Percentiles rank a stretch among this genome's conserved stretches.
Conservation (phyloP, 2,797 vertebrate species). For the Silurus lanzhouensis region DNA sequence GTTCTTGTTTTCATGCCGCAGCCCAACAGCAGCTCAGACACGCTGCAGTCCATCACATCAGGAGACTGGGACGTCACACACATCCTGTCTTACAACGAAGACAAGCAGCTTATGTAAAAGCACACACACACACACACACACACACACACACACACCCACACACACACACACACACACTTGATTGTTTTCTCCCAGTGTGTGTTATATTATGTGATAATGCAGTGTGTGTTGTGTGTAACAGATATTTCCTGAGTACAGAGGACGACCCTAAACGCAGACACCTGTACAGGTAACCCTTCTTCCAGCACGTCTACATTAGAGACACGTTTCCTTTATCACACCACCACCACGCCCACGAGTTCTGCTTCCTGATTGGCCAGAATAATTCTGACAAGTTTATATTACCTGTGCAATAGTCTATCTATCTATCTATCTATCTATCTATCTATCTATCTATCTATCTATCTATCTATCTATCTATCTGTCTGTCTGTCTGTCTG, state of each 20-base stretch:
- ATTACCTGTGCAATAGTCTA: no score
- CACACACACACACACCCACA: constrained; percentile 4
- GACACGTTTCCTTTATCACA: no score
- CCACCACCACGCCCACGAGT: no score
- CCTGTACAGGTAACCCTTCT: constrained; percentile 86
- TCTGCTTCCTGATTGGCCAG: no score
- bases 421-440: no score
- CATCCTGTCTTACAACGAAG: constrained; percentile 91
- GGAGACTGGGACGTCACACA: constrained; percentile 97
- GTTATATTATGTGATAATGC: neutral
- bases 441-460: no score
- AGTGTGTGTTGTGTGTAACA: constrained; percentile 54
- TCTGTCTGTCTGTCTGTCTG: no score
- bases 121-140: constrained; percentile 17
- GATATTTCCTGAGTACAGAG: constrained; percentile 97
- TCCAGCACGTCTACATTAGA: no score
- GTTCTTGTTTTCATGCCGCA: constrained; percentile 62
- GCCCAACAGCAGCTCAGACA: constrained; percentile 92
- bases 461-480: no score
- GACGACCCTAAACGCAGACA: constrained; percentile 88
- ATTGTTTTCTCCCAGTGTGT: neutral
- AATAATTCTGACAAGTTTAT: no score
- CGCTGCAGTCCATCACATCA: constrained; percentile 92
- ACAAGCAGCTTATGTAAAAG: constrained; percentile 88
- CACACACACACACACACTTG: neutral